Conservation (phyloP, 2,888 invertebrate genomes). For the Thelaira solivaga region DNA sequence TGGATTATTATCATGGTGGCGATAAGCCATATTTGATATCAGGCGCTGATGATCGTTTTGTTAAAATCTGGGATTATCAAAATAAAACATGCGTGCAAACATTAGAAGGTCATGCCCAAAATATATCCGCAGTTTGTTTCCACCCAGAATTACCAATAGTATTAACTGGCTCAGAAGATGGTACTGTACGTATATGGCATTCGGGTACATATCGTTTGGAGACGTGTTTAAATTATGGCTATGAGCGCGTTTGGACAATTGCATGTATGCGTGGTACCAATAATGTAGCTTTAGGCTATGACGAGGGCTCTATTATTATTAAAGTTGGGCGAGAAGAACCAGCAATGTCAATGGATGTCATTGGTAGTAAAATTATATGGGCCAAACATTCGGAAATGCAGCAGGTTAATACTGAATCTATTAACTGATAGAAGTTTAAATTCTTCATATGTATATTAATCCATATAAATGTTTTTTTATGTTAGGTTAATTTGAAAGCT, state of each 20-base stretch:
- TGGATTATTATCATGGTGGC: constrained; percentile 99
- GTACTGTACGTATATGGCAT: constrained; percentile 98
- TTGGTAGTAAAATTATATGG: constrained; percentile 99
- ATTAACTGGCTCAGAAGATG: constrained; percentile 98
- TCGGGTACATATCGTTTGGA: constrained; percentile 98
- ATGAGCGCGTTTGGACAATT: constrained; percentile 99
- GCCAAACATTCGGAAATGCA: constrained; percentile 99
- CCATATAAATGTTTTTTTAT: not conserved
- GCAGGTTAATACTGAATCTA: constrained; percentile 79
- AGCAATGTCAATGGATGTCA: constrained; percentile 98
- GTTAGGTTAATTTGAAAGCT: constrained; percentile 73
- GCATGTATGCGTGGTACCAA: constrained; percentile 95
- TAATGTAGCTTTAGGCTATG: constrained; percentile 93
- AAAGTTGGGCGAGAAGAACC: constrained; percentile 95
- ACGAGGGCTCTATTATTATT: constrained; percentile 77
- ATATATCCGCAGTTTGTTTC: constrained; percentile 96
- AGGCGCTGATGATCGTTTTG: constrained; percentile 97
- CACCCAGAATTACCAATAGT: constrained; percentile 99
- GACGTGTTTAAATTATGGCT: constrained; percentile 97
- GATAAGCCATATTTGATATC: constrained; percentile 99
- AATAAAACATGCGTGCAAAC: constrained; percentile 99
- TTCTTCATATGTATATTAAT: not conserved
- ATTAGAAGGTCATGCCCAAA: constrained; percentile 97
- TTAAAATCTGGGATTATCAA: constrained; percentile 99
- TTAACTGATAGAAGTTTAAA: not conserved